Conservation (phyloP, 1,140 invertebrate genomes). For the Chlorops oryzae region DNA sequence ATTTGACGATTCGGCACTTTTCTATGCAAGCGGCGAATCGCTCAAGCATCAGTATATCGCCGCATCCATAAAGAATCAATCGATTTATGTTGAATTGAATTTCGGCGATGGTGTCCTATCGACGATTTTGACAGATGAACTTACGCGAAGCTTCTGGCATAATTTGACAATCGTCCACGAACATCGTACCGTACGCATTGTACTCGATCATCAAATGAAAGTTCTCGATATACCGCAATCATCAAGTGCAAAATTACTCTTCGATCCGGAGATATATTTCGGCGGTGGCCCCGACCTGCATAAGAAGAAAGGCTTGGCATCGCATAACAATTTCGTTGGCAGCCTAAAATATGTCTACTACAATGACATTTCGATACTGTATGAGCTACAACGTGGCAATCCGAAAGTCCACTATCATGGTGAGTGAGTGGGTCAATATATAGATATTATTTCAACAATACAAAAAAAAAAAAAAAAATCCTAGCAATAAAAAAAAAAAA, state of each 20-base stretch:
- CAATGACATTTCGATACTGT: conserved; percentile 85
- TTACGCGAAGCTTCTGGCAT: conserved; percentile 77
- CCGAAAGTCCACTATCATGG: conserved; percentile 75
- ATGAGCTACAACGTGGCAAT: conserved; percentile 74
- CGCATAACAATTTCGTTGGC: conserved; percentile 74
- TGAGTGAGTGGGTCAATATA: conserved; percentile 20
- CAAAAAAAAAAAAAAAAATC: background rate
- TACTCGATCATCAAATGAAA: conserved; percentile 65
- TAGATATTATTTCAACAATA: no score
- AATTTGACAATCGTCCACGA: conserved; percentile 82
- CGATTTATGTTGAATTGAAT: conserved; percentile 73
- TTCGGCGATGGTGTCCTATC: conserved; percentile 71
- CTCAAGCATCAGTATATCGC: conserved; percentile 75
- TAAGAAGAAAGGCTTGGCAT: conserved; percentile 67
- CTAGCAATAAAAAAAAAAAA: conserved; percentile 13
- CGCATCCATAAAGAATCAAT: conserved; percentile 70
- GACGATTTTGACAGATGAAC: conserved; percentile 59
- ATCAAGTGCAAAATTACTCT: conserved; percentile 69
- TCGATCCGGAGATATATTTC: conserved; percentile 90
- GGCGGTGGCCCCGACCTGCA: conserved; percentile 75
- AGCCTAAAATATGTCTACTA: conserved; percentile 88
- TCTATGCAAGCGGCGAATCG: conserved; percentile 82
- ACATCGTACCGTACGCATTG: conserved; percentile 62
- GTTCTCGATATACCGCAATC: conserved; percentile 62
- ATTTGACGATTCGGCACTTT: conserved; percentile 79